A percentile compares a stretch with the other conserved stretches of the same genome.
Conservation (phyloP, 1,140 invertebrate genomes). For the Orchestia grillus region DNA sequence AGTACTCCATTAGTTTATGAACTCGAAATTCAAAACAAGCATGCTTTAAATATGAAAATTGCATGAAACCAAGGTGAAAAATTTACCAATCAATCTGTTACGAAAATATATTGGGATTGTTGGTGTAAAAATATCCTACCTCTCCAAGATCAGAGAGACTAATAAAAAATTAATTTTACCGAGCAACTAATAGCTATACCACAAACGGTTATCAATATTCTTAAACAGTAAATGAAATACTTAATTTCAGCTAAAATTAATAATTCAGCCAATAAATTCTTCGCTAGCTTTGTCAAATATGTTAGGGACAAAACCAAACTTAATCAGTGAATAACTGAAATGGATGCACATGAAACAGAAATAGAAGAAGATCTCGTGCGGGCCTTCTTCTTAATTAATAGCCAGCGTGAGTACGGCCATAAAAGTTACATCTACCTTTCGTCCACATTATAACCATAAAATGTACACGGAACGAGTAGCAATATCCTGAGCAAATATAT, state of each 20-base stretch:
- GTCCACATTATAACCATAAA: neutral
- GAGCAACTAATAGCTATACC: neutral
- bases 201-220: neutral
- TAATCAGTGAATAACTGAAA: neutral
- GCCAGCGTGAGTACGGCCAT: neutral
- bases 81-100: neutral
- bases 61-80: neutral
- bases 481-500: neutral
- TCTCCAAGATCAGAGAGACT: neutral
- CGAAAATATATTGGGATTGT: neutral
- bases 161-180: neutral
- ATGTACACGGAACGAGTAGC: neutral
- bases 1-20: neutral
- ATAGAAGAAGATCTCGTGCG: neutral
- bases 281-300: neutral
- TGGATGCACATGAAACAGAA: neutral
- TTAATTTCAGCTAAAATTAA: neutral
- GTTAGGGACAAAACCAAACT: neutral
- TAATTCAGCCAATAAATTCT: neutral
- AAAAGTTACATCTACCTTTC: neutral
- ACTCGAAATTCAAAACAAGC: neutral
- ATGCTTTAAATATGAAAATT: neutral
- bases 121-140: neutral
- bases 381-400: neutral
- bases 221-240: neutral